These are phyloP conservation scores for Scortum barcoo DNA, from an alignment of 2,113 vertebrate genomes.

Conservation along the genomic window DNA sequence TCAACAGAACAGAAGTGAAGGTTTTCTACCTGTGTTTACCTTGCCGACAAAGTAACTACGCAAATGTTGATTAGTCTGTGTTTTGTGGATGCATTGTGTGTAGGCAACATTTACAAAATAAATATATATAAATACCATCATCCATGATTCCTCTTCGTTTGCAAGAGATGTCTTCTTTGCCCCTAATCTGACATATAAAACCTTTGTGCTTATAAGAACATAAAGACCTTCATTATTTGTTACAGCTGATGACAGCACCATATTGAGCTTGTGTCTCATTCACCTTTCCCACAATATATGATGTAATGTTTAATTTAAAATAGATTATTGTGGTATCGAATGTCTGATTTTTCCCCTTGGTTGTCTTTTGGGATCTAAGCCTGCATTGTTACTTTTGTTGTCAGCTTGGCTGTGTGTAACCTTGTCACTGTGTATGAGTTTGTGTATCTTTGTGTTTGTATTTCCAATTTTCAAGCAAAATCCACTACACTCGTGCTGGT, in stretches of 20 bases:
- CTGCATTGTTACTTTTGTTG: background rate
- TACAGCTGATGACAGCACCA: background rate
- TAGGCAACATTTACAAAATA: background rate
- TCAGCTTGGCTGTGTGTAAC: background rate
- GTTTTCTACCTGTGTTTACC: background rate
- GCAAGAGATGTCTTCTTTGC: background rate
- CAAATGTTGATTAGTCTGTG: background rate
- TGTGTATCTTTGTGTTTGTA: background rate
- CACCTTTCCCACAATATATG: background rate
- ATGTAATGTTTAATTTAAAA: background rate
- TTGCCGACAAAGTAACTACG: background rate
- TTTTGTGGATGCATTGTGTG: background rate
- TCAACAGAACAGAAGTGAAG: background rate
- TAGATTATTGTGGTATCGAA: background rate
- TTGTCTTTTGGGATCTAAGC: background rate
- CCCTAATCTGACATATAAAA: background rate
- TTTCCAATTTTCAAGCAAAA: conserved; percentile 7
- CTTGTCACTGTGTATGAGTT: background rate
- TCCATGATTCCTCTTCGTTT: background rate
- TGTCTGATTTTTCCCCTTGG: background rate
- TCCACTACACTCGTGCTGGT: background rate
- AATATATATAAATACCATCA: background rate
- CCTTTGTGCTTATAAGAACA: background rate
- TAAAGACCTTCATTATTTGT: background rate
- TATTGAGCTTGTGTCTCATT: background rate